These are phyloP conservation scores for Pyrocoelia pectoralis DNA, from an alignment of 2,888 invertebrate species.

Conservation along the genomic window DNA sequence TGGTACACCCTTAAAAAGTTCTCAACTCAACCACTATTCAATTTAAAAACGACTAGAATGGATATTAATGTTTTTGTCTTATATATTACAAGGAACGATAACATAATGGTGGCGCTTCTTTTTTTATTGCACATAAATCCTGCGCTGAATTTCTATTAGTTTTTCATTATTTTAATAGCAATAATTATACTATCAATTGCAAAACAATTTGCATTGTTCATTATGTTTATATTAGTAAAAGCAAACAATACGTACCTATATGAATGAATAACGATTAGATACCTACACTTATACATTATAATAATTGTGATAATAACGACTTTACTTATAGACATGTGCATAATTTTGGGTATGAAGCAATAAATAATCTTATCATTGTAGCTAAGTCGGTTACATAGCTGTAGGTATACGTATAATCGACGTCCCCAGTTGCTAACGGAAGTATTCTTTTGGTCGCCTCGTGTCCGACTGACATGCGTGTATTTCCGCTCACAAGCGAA, in stretches of 20 bases:
- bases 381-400: slow-evolving; percentile 8
- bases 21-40: too few relatives aligned
- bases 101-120: neutral
- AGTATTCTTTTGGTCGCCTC: slow-evolving; percentile 53
- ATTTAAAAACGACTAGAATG: too few relatives aligned
- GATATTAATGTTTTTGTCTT: neutral
- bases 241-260: neutral
- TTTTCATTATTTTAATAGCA: neutral
- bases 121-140: neutral
- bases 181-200: neutral
- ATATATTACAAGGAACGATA: neutral
- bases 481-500: slow-evolving; percentile 51
- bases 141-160: neutral
- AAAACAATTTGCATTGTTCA: neutral
- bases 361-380: slow-evolving; percentile 7
- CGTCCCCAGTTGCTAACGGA: slow-evolving; percentile 41
- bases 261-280: neutral
- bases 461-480: slow-evolving; percentile 54
- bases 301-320: neutral
- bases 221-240: neutral
- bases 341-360: slow-evolving; percentile 6
- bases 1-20: too few relatives aligned
- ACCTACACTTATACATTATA: neutral
- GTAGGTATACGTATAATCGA: slow-evolving; percentile 5
- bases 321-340: neutral